Base-by-base conservation (phyloP, 1,140 invertebrate species). In the Oreohelix idahoensis region DNA sequence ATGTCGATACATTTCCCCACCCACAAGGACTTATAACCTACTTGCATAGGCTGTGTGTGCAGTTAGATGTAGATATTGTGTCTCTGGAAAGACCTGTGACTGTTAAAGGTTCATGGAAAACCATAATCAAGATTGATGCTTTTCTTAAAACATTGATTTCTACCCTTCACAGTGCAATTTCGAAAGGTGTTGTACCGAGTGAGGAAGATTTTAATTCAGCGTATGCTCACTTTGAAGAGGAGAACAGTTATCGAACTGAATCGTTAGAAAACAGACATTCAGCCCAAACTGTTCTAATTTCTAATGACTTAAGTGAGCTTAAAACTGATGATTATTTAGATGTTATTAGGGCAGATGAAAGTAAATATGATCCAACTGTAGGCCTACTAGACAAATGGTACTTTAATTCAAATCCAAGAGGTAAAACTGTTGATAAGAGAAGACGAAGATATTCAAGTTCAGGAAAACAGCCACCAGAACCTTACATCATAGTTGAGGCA, bases 91-190 rank as follows among this genome's bases (percentile, higher is more conserved):
- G 73, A 76, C 42, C 74, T 26, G 39, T 80, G 10, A 69, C 38
- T 36, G 70, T 86, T 0, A 84, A 84, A 79, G 83, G 83, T 32
- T 76, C 83, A 11, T 86, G 85, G 85, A 69, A 49, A 29, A 83
- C 85, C 26, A 36, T 86, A 13, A 77, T 45, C 51, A 66, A 69
- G 45, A 80, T 80, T 17, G 73, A 82, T 36, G 81, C 83, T 5
- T 83, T 84, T 76, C 71, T 86, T 4, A 39, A 58, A n/a, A 79
- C 84, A 32, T 86, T 86, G 35, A 29, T 86, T n/a, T 26, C 70
- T 5, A 76, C 83, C 15, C 74, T 79, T 26, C 38, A 75, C 17
- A 76, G 45, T 76, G 53, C 76, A 10, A n/a, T 73, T 26, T 45
- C 32, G n/a, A 42, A 69, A 35, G 71, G 74, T 23, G 51, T 45